These are phyloP conservation scores for Brachyistius frenatus DNA, from an alignment of 2,113 vertebrate genomes.

Conservation along the genomic window DNA sequence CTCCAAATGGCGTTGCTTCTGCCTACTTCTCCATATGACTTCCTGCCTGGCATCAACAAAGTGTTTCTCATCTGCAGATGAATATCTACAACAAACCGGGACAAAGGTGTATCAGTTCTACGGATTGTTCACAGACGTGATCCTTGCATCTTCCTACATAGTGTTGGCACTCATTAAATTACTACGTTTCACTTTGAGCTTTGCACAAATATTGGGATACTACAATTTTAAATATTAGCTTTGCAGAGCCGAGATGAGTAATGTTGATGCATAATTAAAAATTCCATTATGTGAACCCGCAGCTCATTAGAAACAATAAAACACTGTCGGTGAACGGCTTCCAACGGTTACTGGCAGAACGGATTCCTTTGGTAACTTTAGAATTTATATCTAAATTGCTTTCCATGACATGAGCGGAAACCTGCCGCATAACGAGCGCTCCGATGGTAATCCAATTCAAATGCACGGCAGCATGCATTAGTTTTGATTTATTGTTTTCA, in stretches of 20 bases:
- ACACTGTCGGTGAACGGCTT: not conserved
- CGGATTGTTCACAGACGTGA: slow-evolving; percentile 21
- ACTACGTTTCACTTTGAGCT: slow-evolving; percentile 12
- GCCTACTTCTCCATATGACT: slow-evolving; percentile 44
- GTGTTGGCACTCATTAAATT: slow-evolving; percentile 14
- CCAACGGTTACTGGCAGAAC: not conserved
- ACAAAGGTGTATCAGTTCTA: slow-evolving; percentile 25
- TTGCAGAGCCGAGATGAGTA: slow-evolving; percentile 17
- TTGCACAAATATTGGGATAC: slow-evolving; percentile 1
- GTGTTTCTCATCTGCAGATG: slow-evolving; percentile 34
- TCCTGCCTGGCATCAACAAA: slow-evolving; percentile 44
- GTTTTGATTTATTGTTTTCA: slow-evolving; percentile 62
- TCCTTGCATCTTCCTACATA: slow-evolving; percentile 8
- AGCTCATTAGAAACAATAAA: slow-evolving; percentile 45
- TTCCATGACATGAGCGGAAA: slow-evolving; percentile 43
- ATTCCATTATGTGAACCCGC: slow-evolving; percentile 23
- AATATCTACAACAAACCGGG: slow-evolving; percentile 42
- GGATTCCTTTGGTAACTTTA: slow-evolving; percentile 20
- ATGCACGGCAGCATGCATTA: slow-evolving; percentile 43
- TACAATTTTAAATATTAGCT: slow-evolving; percentile 16
- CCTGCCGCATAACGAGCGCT: slow-evolving; percentile 13
- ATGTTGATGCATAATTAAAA: slow-evolving; percentile 35
- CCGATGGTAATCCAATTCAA: slow-evolving; percentile 50
- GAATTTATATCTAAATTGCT: slow-evolving; percentile 19
- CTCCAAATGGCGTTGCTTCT: slow-evolving; percentile 52